A percentile compares a stretch with the other conserved stretches of the same genome.
phyloP scores from a whole-genome alignment of 2,888 invertebrate species.

The Drosophila birchii region DNA sequence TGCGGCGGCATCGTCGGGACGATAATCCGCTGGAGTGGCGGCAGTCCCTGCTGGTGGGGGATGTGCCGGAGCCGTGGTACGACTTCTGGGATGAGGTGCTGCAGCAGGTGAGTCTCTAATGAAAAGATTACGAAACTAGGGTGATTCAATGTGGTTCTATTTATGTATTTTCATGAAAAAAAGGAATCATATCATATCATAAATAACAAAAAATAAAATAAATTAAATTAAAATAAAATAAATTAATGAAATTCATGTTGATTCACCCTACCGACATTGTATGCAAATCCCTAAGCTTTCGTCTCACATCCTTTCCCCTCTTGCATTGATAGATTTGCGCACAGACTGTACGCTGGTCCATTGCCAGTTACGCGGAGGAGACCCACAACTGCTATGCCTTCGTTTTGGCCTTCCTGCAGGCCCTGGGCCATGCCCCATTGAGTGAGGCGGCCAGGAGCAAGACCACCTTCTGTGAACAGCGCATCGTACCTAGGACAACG shows the following conservation, averaged over 20 bases:
- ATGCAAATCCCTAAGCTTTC: constrained; percentile 52
- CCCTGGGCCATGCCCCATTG: constrained; percentile 89
- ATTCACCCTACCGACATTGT: neutral
- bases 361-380: constrained; percentile 90
- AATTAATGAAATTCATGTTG: neutral
- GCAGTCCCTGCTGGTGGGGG: constrained; percentile 89
- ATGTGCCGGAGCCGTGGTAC: constrained; percentile 88
- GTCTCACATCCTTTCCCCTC: neutral
- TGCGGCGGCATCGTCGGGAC: constrained; percentile 85
- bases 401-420: constrained; percentile 91
- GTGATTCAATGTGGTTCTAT: neutral
- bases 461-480: constrained; percentile 91
- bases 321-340: constrained; percentile 75
- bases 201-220: fast-evolving
- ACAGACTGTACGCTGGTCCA: constrained; percentile 86
- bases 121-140: neutral
- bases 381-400: constrained; percentile 94
- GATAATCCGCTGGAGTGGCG: constrained; percentile 86
- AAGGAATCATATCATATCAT: no score
- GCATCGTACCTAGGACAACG: constrained; percentile 92
- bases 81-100: constrained; percentile 90
- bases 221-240: neutral
- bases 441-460: constrained; percentile 88
- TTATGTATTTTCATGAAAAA: neutral
- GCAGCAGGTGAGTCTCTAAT: constrained; percentile 86